Base-by-base conservation (phyloP, 2,797 vertebrate genomes). In the Margarornis squamiger region DNA sequence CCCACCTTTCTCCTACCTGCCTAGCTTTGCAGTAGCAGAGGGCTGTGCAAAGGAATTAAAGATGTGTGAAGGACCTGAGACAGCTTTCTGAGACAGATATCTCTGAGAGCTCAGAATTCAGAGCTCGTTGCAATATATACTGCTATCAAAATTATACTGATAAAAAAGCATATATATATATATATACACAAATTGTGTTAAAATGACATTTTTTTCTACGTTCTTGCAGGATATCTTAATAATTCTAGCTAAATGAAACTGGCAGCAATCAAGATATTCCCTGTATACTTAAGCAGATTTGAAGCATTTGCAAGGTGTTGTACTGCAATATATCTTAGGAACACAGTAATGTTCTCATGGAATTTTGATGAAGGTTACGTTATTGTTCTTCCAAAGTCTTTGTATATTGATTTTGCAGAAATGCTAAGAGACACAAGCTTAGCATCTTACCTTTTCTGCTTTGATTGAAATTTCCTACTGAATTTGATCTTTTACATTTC, bases 401-500 rank as follows among this genome's bases (percentile, higher is more conserved):
- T 51, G 39, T 78, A 18, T 65, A 59, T 62, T 62, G 90, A 4
- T 89, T 89, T 78, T 72, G 39, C 87, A 36, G 45, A 96, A 95
- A 88, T 62, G 38, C 14, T 66, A 61, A 82, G 61, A 94, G 80
- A 93, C 36, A 89, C 34, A 78, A 67, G 38, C 63, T 72, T 89
- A 88, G 8, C 27, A 52, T 88, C 58, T 83, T 88, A 86, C 22
- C 15, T 65, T 95, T 96, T 92, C 20, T 89, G 24, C 55, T 92
- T 82, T 93, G 76, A 84, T 67, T 92, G 86, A 94, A 95, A 93
- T 80, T 95, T 96, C 86, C 86, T 65, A 78, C 43, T 32, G 43
- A 93, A 89, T 96, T 79, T 93, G 71, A 91, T 94, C 49, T 85
- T 97, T 89, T 93, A 57, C 86, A 88, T 96, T 97, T 94, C 80